Evolutionary conservation across 2,888 invertebrate species (phyloP).

Genomic region (Leptura quadrifasciata): DNA sequence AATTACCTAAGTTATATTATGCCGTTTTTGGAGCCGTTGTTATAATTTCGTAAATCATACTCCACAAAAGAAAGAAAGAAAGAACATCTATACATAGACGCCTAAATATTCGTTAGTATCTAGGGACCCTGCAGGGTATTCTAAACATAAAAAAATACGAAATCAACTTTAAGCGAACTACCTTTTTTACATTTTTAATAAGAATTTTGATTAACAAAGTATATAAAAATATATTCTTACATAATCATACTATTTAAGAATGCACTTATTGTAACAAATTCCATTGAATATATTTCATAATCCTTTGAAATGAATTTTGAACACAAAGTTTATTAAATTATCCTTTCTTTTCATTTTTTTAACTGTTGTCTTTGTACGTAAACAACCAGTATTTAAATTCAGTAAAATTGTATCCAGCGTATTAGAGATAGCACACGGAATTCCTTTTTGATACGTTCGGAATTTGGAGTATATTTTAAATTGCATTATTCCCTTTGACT

Average conservation of each 20-base stretch:
- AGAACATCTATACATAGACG: too few species aligned
- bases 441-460: conserved; percentile 5
- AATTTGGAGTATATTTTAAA: conserved; percentile 23
- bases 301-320: conserved; percentile 9
- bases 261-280: not conserved
- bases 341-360: conserved; percentile 18
- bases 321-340: conserved; percentile 22
- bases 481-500: conserved; percentile 19
- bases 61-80: too few species aligned
- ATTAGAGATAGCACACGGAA: not conserved
- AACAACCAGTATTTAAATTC: conserved; percentile 20
- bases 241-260: not conserved
- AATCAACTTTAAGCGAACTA: too few species aligned
- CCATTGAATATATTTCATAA: conserved; percentile 10
- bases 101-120: too few species aligned
- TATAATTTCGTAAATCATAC: too few species aligned
- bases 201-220: too few species aligned
- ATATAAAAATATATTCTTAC: too few species aligned
- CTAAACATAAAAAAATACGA: too few species aligned
- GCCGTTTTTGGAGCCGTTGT: too few species aligned
- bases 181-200: too few species aligned
- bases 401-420: not conserved
- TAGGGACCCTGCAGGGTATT: too few species aligned
- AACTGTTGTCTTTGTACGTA: conserved; percentile 11
- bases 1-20: too few species aligned